A percentile compares a stretch with the other conserved stretches of the same genome.
Evolutionary conservation across 2,888 invertebrate genomes (phyloP).

Genomic region (Acronicta aceris): DNA sequence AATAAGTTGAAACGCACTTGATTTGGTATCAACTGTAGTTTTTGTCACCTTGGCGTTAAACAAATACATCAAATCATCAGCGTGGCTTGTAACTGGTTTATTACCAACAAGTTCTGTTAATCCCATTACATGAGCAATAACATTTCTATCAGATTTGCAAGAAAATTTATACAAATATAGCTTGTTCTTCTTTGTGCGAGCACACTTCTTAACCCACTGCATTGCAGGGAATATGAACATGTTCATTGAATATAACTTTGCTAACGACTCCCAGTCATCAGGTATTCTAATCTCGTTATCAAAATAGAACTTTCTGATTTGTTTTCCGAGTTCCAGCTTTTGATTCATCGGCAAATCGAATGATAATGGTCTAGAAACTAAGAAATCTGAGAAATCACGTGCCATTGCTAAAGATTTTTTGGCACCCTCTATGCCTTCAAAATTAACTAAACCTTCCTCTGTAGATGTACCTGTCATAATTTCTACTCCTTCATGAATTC

Average conservation of each 20-base stretch:
- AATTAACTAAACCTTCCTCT: slow-evolving; percentile 89
- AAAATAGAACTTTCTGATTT: slow-evolving; percentile 59
- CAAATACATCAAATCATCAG: slow-evolving; percentile 65
- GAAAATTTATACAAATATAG: slow-evolving; percentile 64
- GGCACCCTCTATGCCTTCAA: slow-evolving; percentile 21
- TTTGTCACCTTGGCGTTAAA: slow-evolving; percentile 51
- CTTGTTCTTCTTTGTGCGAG: slow-evolving; percentile 54
- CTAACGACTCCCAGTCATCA: slow-evolving; percentile 53
- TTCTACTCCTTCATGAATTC: slow-evolving; percentile 88
- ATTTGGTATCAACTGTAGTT: slow-evolving; percentile 38
- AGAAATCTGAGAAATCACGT: slow-evolving; percentile 41
- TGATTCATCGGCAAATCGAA: slow-evolving; percentile 41
- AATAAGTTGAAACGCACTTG: slow-evolving; percentile 56
- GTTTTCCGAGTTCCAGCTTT: slow-evolving; percentile 55
- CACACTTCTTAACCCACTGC: slow-evolving; percentile 57
- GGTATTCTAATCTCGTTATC: slow-evolving; percentile 37
- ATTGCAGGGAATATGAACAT: slow-evolving; percentile 52
- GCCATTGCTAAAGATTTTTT: slow-evolving; percentile 22
- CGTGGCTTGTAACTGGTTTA: slow-evolving; percentile 54
- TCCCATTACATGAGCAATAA: slow-evolving; percentile 44
- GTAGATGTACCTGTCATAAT: slow-evolving; percentile 91
- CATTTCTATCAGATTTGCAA: slow-evolving; percentile 63
- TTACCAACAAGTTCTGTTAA: slow-evolving; percentile 38
- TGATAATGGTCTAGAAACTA: slow-evolving; percentile 48
- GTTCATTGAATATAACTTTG: slow-evolving; percentile 44